A percentile compares a stretch with the other conserved stretches of the same genome.
phyloP scores from a whole-genome alignment of 37 sponge, comb jelly and placozoan species.

The Aplysina aerophoba region DNA sequence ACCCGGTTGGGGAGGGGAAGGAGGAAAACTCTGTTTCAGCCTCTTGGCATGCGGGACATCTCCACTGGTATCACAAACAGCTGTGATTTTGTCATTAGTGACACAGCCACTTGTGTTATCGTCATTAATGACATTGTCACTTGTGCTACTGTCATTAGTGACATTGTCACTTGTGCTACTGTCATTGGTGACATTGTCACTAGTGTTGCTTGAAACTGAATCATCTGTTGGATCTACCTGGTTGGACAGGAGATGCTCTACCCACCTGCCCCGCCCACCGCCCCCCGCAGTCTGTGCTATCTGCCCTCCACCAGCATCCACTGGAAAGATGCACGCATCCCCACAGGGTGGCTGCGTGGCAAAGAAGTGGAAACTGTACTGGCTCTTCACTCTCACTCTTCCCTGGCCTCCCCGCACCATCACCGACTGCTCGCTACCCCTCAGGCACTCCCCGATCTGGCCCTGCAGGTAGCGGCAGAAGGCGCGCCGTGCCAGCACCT shows the following conservation, averaged over 20 bases:
- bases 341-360: constrained; percentile 77
- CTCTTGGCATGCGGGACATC: not conserved
- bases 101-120: not conserved
- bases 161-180: not conserved
- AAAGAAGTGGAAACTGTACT: constrained; percentile 68
- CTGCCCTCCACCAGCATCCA: not conserved
- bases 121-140: not conserved
- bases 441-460: not conserved
- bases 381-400: constrained; percentile 12
- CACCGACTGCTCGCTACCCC: not conserved
- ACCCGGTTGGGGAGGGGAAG: too few species aligned
- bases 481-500: constrained; percentile 75
- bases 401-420: not conserved
- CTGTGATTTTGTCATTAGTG: not conserved
- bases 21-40: not conserved
- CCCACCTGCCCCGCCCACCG: too few species aligned
- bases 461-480: constrained; percentile 60
- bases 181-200: not conserved
- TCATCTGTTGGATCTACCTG: too few species aligned
- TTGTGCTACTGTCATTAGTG: not conserved
- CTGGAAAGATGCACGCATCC: constrained; percentile 14
- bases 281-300: not conserved
- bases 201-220: not conserved
- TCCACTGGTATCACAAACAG: too few species aligned
- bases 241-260: too few species aligned